These are phyloP conservation scores for Andricus curvator DNA, from an alignment of 2,888 invertebrate genomes.

Conservation along the genomic window DNA sequence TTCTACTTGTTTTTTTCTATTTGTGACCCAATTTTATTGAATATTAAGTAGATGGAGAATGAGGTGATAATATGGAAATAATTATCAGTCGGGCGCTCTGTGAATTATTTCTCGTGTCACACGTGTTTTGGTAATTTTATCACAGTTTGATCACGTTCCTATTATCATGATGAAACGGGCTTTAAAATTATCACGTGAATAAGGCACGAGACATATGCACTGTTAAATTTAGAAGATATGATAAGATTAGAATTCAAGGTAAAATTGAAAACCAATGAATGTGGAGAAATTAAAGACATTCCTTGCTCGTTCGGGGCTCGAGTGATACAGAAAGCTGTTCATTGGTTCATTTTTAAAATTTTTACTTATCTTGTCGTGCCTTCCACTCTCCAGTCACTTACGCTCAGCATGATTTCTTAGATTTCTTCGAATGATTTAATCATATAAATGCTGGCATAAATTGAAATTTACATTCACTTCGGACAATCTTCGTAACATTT, in stretches of 20 bases:
- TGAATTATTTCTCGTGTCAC: conserved; percentile 1
- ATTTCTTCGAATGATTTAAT: background rate
- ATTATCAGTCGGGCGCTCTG: conserved; percentile 8
- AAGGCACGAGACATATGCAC: conserved; percentile 7
- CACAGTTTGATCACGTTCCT: conserved; percentile 38
- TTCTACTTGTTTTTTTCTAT: too few relatives aligned
- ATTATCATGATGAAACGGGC: conserved; percentile 38
- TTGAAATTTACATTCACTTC: background rate
- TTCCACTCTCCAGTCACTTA: background rate
- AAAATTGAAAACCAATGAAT: background rate
- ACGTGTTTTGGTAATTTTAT: conserved; percentile 28
- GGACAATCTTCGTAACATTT: background rate
- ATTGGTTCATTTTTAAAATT: background rate
- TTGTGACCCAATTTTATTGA: too few relatives aligned
- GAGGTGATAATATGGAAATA: background rate
- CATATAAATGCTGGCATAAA: background rate
- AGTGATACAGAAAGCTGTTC: background rate
- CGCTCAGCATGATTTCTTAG: conserved; percentile 2
- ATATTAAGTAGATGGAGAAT: background rate
- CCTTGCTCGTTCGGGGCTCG: background rate
- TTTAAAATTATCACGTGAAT: conserved; percentile 43
- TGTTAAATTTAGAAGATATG: background rate
- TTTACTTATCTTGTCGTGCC: background rate
- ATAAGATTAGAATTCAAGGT: background rate
- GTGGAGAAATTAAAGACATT: background rate